A percentile compares a stretch with the other conserved stretches of the same genome.
phyloP scores from a whole-genome alignment of 1,140 invertebrate species.

The Microplitis mediator region DNA sequence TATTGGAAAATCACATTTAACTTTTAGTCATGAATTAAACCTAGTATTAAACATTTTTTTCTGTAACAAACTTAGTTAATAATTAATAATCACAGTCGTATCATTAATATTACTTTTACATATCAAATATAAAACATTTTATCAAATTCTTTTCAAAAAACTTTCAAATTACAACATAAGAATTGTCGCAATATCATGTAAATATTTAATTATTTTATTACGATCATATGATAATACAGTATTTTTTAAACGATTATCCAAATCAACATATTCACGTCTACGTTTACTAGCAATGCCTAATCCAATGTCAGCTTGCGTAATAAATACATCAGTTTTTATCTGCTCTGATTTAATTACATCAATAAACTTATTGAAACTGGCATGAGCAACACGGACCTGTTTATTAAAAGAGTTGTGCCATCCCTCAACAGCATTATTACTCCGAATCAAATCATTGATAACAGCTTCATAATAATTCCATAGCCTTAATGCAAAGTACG shows the following conservation, averaged over 20 bases:
- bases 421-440: conserved; percentile 14
- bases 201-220: background rate
- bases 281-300: background rate
- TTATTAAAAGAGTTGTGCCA: background rate
- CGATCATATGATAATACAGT: background rate
- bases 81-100: too few species aligned
- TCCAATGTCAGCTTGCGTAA: background rate
- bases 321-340: background rate
- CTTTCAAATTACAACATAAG: background rate
- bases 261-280: background rate
- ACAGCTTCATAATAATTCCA: conserved; percentile 12
- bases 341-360: background rate
- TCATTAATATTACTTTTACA: too few species aligned
- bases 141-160: too few species aligned
- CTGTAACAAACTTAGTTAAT: too few species aligned
- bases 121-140: too few species aligned
- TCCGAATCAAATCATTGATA: conserved; percentile 7
- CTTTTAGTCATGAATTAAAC: too few species aligned
- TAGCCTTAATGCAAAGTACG: background rate
- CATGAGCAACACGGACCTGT: background rate
- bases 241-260: background rate
- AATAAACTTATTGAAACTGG: background rate
- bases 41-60: too few species aligned
- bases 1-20: too few species aligned
- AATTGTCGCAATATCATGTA: background rate